Evolutionary conservation across 2,113 vertebrate species (phyloP).

Genomic region (Megaceryle maxima): DNA sequence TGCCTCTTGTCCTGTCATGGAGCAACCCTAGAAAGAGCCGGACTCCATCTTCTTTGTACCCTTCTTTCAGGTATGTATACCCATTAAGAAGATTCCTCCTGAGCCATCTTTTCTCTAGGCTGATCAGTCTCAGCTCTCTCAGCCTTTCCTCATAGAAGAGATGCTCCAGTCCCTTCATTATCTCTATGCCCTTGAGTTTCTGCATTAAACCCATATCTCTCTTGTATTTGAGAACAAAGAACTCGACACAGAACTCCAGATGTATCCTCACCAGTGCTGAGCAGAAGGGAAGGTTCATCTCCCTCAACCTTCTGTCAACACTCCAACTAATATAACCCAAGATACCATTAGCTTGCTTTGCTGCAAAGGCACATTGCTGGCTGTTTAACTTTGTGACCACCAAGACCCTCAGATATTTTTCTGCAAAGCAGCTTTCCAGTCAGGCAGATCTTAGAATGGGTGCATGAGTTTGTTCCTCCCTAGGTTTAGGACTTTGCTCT

Average conservation of each 20-base stretch:
- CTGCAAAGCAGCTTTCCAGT: neutral
- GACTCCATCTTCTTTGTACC: neutral
- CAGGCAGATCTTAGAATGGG: neutral
- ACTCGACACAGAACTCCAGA: neutral
- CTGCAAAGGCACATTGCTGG: accelerated
- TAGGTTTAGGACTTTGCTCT: neutral
- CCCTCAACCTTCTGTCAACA: neutral
- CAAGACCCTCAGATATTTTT: neutral
- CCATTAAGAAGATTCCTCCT: neutral
- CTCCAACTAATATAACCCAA: neutral
- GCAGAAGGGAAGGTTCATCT: neutral
- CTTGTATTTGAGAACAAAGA: neutral
- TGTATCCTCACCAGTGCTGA: neutral
- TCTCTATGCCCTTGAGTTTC: too few relatives aligned
- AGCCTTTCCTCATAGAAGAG: neutral
- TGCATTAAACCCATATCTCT: too few relatives aligned
- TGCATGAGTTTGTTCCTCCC: neutral
- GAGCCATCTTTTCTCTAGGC: neutral
- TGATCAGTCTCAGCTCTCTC: neutral
- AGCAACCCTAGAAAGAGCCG: neutral
- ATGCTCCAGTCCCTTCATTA: too few relatives aligned
- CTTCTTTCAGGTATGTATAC: neutral
- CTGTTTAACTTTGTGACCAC: neutral
- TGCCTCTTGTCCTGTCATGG: neutral
- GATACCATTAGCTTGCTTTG: neutral